Conservation (phyloP, 2,888 invertebrate genomes). For the Agrochola circellaris region DNA sequence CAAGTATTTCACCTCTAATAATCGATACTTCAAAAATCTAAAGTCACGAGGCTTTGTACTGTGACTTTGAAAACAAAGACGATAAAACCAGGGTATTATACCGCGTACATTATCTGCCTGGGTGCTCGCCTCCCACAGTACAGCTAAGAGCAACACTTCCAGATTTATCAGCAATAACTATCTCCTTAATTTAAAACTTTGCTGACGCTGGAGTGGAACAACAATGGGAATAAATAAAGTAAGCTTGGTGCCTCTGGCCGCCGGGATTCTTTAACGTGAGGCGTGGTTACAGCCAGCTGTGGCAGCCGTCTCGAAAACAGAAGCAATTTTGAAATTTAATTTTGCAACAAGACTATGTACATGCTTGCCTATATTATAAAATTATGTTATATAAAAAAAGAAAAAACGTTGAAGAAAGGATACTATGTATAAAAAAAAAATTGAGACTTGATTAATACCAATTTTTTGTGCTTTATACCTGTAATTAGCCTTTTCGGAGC, state of each 20-base stretch:
- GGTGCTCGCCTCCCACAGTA: slow-evolving; percentile 25
- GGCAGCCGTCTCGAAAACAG: slow-evolving; percentile 50
- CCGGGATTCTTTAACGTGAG: slow-evolving; percentile 43
- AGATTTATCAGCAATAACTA: slow-evolving; percentile 65
- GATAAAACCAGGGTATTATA: slow-evolving; percentile 37
- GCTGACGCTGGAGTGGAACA: slow-evolving; percentile 47
- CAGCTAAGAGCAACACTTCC: slow-evolving; percentile 49
- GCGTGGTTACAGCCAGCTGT: slow-evolving; percentile 58
- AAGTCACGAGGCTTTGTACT: slow-evolving; percentile 31
- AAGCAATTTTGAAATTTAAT: slow-evolving; percentile 64
- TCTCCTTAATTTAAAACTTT: slow-evolving; percentile 64
- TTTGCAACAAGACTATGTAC: slow-evolving; percentile 40
- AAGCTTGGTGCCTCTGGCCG: slow-evolving; percentile 43
- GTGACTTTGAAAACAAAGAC: slow-evolving; percentile 51
- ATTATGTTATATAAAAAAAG: neutral
- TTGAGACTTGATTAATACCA: neutral
- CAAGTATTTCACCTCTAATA: slow-evolving; percentile 1
- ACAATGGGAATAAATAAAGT: slow-evolving; percentile 63
- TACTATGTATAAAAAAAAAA: neutral
- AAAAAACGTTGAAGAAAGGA: neutral
- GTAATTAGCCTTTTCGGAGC: neutral
- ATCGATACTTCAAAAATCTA: slow-evolving; percentile 37
- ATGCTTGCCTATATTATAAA: slow-evolving; percentile 25
- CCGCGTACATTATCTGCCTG: slow-evolving; percentile 41
- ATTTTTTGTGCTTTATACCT: neutral